Conservation (phyloP, 2,797 vertebrate species). For the Clarias fuscus region DNA sequence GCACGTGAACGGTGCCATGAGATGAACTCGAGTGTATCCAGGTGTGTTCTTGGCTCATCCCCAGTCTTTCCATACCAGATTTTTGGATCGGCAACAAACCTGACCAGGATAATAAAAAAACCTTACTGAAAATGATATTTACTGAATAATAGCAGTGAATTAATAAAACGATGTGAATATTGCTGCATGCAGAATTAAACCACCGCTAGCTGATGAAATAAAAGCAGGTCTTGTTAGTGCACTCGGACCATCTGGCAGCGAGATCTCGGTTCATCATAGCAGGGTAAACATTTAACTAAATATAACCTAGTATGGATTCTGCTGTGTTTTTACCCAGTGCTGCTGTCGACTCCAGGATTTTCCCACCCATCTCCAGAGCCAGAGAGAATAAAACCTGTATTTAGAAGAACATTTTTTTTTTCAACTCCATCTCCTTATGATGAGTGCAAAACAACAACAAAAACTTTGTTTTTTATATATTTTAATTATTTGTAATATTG, state of each 20-base stretch:
- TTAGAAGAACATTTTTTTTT: neutral
- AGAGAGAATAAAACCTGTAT: neutral
- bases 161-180: neutral
- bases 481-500: neutral
- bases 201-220: neutral
- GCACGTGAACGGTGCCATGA: neutral
- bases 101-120: neutral
- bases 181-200: neutral
- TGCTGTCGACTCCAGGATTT: neutral
- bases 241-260: neutral
- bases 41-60: neutral
- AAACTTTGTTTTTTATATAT: too few relatives aligned
- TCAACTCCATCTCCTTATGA: neutral
- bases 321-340: neutral
- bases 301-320: neutral
- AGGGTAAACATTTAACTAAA: neutral
- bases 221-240: slow-evolving; percentile 1
- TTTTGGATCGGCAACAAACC: neutral
- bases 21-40: neutral
- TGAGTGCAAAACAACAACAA: neutral
- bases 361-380: neutral
- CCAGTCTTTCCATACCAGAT: neutral
- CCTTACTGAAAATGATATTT: neutral
- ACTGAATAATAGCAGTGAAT: neutral
- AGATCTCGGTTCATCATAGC: neutral